phyloP scores from a whole-genome alignment of 2,113 vertebrate species.

The Phalacrocorax brasilianus region DNA sequence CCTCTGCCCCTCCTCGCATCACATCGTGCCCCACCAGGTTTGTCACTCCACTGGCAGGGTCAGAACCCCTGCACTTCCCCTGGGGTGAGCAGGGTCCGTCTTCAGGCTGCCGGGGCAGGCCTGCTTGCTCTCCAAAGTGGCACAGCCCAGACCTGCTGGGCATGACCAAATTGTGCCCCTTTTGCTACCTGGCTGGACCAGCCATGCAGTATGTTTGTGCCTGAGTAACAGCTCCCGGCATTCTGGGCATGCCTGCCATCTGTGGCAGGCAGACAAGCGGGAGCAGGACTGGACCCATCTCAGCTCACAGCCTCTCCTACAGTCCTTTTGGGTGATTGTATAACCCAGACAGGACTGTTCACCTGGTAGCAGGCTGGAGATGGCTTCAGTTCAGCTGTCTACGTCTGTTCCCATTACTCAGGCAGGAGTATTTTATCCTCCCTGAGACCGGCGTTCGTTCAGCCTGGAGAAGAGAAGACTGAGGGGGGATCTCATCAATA shows the following conservation, averaged over 20 bases:
- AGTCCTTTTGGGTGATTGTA: neutral
- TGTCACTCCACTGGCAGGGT: neutral
- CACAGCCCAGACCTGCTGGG: neutral
- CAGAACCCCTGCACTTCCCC: neutral
- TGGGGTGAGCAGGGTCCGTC: neutral
- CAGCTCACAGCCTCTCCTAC: neutral
- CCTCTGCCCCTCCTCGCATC: neutral
- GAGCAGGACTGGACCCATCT: neutral
- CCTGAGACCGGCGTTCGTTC: too few species aligned
- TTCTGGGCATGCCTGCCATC: neutral
- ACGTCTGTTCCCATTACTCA: neutral
- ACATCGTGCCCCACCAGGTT: neutral
- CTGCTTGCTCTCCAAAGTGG: neutral
- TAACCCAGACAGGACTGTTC: neutral
- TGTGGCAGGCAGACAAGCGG: neutral
- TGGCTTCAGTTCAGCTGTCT: neutral
- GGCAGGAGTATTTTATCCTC: neutral
- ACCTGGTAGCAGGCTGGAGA: neutral
- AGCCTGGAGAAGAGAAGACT: too few species aligned
- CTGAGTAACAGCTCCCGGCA: neutral
- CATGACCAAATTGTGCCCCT: neutral
- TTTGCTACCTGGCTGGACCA: neutral
- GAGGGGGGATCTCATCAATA: too few species aligned
- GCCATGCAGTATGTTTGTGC: rapidly evolving
- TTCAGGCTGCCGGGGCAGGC: neutral